phyloP scores from a whole-genome alignment of 2,797 vertebrate genomes.

The Malacoctenus gilli region DNA sequence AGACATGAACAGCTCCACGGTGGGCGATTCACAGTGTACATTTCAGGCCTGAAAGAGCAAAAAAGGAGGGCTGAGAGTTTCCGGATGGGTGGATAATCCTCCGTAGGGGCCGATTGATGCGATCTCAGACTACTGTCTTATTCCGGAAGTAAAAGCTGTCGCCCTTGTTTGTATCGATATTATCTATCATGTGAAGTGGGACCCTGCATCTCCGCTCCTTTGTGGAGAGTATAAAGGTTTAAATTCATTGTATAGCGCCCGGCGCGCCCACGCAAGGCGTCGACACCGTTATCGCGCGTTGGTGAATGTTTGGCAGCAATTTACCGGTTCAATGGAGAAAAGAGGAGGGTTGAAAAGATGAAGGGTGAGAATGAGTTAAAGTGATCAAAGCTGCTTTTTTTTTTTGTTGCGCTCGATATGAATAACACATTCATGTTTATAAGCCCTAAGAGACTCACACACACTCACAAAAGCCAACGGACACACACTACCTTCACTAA shows the following conservation, averaged over 20 bases:
- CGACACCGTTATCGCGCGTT: constrained; percentile 24
- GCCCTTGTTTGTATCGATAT: constrained; percentile 2
- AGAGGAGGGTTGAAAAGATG: constrained; percentile 28
- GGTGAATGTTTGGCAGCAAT: constrained; percentile 33
- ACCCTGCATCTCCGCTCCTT: constrained; percentile 10
- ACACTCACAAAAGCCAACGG: constrained; percentile 15
- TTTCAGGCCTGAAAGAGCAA: no score
- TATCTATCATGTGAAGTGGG: constrained; percentile 19
- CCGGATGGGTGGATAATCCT: no score
- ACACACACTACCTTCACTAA: constrained; percentile 42
- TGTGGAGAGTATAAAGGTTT: constrained; percentile 40
- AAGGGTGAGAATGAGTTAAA: constrained; percentile 49
- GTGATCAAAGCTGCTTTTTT: constrained; percentile 62
- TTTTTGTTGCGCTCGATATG: constrained; percentile 61
- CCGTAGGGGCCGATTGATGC: no score
- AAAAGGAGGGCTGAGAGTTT: no score
- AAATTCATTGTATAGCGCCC: constrained; percentile 22
- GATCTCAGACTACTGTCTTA: background rate
- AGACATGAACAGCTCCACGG: no score
- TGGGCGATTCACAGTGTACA: no score
- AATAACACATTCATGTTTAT: constrained; percentile 59
- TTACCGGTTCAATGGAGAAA: constrained; percentile 34
- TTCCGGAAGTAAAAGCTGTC: background rate
- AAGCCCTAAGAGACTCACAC: constrained; percentile 50
- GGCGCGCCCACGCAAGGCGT: constrained; percentile 26